A percentile compares a stretch with the other conserved stretches of the same genome.
Conservation (phyloP, 92 coral and sea anemone species). For the Heliopora coerulea region DNA sequence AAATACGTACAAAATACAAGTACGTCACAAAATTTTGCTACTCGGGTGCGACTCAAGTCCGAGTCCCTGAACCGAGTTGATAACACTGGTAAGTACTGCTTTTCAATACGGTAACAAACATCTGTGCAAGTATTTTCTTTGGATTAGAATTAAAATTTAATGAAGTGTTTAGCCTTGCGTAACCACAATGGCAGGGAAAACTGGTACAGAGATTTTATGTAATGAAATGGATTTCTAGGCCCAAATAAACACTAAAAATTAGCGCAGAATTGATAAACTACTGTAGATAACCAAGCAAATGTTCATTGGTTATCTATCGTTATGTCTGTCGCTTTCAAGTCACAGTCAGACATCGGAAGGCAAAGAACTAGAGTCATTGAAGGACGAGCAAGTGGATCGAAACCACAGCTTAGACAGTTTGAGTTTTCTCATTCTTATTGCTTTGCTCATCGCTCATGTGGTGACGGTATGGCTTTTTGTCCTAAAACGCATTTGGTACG, state of each 20-base stretch:
- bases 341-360: constrained; percentile 19
- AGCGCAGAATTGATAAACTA: neutral
- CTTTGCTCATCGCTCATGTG: constrained; percentile 50
- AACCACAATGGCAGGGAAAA: constrained; percentile 6
- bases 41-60: no score
- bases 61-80: no score
- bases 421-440: constrained; percentile 47
- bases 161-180: neutral
- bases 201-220: constrained; percentile 8
- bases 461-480: constrained; percentile 56
- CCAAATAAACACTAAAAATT: neutral
- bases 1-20: no score
- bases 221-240: neutral
- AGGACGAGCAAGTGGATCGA: constrained; percentile 44
- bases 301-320: constrained; percentile 12
- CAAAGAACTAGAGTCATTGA: constrained; percentile 26
- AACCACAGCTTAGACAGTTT: constrained; percentile 56
- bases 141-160: neutral
- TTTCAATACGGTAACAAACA: neutral
- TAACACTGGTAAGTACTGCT: neutral
- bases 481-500: constrained; percentile 53
- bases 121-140: neutral
- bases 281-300: neutral
- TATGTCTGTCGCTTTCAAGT: constrained; percentile 3
- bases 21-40: no score